A percentile compares a stretch with the other conserved stretches of the same genome.
Conservation (phyloP, 1,140 invertebrate species). For the Tyrophagus putrescentiae region DNA sequence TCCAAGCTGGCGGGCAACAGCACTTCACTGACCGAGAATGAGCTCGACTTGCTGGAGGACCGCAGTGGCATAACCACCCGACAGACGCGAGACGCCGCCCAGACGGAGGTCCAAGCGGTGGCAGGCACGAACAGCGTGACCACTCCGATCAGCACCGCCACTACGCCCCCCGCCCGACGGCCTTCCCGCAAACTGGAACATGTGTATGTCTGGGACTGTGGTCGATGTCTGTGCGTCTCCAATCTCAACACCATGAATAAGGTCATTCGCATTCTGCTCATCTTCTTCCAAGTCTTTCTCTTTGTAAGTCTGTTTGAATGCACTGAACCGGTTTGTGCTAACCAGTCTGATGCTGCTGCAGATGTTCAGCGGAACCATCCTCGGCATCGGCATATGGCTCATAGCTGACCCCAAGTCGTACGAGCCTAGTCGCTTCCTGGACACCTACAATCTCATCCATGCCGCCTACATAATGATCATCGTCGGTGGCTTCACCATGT, state of each 20-base stretch:
- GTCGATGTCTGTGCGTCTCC: constrained; percentile 4
- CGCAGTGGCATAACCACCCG: background rate
- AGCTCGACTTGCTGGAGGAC: constrained; percentile 3
- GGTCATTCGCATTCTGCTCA: background rate
- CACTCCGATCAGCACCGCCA: background rate
- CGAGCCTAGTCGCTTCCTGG: constrained; percentile 21
- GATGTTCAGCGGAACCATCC: constrained; percentile 18
- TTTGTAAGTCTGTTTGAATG: too few species aligned
- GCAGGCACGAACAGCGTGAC: background rate
- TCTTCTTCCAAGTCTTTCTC: constrained; percentile 2
- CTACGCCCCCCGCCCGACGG: background rate
- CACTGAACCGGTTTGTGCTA: too few species aligned
- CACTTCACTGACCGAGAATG: constrained; percentile 1
- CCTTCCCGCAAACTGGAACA: background rate
- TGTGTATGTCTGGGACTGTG: constrained; percentile 15
- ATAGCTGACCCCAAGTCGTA: constrained; percentile 24
- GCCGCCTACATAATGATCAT: constrained; percentile 24
- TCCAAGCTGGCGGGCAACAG: constrained; percentile 11
- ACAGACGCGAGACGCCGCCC: constrained; percentile 1
- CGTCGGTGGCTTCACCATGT: constrained; percentile 15
- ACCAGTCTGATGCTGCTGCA: too few species aligned
- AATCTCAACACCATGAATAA: background rate
- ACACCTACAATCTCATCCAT: constrained; percentile 22
- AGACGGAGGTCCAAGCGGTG: too few species aligned
- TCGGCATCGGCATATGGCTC: constrained; percentile 25